phyloP scores from a whole-genome alignment of 1,140 invertebrate genomes.

The Ceratina australensis region DNA sequence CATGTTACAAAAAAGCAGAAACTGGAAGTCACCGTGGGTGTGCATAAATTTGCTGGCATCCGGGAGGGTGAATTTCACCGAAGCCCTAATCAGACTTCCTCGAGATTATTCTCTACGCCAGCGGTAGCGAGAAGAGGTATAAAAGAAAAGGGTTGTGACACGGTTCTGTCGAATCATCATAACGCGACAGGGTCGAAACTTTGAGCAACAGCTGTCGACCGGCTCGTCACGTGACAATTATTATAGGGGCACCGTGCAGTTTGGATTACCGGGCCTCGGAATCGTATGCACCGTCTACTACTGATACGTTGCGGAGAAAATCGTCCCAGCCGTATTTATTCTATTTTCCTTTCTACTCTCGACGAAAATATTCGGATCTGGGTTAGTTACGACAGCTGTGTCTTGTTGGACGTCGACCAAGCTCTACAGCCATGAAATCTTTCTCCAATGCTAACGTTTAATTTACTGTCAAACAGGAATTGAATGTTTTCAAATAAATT shows the following conservation, averaged over 20 bases:
- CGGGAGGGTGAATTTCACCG: not conserved
- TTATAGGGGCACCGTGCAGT: conserved; percentile 40
- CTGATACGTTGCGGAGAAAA: conserved; percentile 1
- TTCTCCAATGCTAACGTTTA: no score
- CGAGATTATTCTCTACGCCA: conserved; percentile 1
- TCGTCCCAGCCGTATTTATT: not conserved
- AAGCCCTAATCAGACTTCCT: not conserved
- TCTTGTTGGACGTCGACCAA: conserved; percentile 6
- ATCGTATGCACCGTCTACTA: not conserved
- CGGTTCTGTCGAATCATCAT: conserved; percentile 36
- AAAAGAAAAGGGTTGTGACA: conserved; percentile 23
- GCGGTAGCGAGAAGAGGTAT: not conserved
- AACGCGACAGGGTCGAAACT: conserved; percentile 21
- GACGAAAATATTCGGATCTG: conserved; percentile 27
- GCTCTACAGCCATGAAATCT: not conserved
- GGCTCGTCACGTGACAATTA: conserved; percentile 48
- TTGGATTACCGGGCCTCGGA: conserved; percentile 34
- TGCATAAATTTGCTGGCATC: not conserved
- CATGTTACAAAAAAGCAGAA: not conserved
- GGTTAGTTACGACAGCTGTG: conserved; percentile 47
- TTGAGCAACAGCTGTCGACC: conserved; percentile 43
- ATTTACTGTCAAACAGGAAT: no score
- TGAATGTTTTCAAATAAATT: no score
- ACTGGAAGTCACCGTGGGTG: conserved; percentile 30
- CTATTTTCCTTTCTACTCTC: not conserved